Conservation (phyloP, 2,888 invertebrate genomes). For the Amphiduros pacificus region DNA sequence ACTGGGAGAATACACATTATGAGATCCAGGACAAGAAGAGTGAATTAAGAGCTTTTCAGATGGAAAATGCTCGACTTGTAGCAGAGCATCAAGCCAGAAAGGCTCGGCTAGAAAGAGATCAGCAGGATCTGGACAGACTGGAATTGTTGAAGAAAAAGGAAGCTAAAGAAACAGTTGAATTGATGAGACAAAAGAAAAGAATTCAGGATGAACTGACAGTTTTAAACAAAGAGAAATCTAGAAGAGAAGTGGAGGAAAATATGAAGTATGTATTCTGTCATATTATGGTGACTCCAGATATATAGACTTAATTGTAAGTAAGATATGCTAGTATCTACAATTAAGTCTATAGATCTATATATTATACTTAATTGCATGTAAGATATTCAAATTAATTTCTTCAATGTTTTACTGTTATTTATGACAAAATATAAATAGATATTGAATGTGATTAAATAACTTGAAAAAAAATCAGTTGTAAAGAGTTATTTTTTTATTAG, state of each 20-base stretch:
- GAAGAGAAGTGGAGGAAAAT: constrained; percentile 28
- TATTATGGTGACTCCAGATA: too few species aligned
- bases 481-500: constrained; percentile 26
- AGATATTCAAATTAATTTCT: too few species aligned
- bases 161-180: constrained; percentile 46
- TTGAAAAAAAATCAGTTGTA: too few species aligned
- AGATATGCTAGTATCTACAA: too few species aligned
- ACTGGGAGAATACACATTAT: too few species aligned
- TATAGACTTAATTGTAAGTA: too few species aligned
- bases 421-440: too few species aligned
- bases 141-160: constrained; percentile 27
- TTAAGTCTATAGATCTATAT: too few species aligned
- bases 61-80: constrained; percentile 1
- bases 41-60: background rate
- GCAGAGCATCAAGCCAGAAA: constrained; percentile 15
- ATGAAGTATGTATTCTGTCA: too few species aligned
- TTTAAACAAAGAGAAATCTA: constrained; percentile 18
- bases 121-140: constrained; percentile 61
- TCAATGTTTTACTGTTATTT: too few species aligned
- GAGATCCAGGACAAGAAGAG: background rate
- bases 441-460: background rate
- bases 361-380: too few species aligned
- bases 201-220: constrained; percentile 39
- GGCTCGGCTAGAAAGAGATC: background rate
- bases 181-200: constrained; percentile 46